Conservation (phyloP, 2,113 vertebrate genomes). For the Gambusia affinis region DNA sequence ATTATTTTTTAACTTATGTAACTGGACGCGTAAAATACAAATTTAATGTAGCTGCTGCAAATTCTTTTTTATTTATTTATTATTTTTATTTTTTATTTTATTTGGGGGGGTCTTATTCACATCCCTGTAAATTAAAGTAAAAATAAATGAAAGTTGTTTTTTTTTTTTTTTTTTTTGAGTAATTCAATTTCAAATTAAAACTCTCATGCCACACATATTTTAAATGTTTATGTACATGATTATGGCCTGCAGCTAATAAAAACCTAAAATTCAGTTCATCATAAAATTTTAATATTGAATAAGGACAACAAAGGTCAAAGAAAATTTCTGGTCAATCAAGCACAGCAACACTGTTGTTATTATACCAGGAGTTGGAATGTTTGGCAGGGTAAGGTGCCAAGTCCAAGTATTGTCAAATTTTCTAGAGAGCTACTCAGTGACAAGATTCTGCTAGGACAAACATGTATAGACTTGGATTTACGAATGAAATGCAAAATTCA, state of each 20-base stretch:
- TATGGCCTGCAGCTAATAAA: background rate
- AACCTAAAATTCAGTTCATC: background rate
- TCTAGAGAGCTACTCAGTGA: background rate
- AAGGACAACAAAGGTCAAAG: background rate
- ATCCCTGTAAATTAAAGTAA: too few species aligned
- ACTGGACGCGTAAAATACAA: background rate
- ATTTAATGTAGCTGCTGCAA: background rate
- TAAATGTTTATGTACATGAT: background rate
- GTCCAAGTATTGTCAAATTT: background rate
- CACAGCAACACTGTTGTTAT: background rate
- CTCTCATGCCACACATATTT: too few species aligned
- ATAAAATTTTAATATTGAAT: background rate
- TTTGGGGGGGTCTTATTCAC: too few species aligned
- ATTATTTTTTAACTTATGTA: background rate
- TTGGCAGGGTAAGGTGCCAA: too few species aligned
- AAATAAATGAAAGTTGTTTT: too few species aligned
- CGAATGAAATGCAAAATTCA: too few species aligned
- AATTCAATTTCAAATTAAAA: too few species aligned
- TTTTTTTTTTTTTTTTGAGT: too few species aligned
- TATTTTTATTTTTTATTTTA: too few species aligned
- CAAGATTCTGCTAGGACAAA: background rate
- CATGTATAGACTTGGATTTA: background rate
- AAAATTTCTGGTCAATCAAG: background rate
- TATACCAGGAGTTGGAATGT: too few species aligned
- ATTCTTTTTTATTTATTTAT: background rate